Percentiles rank a stretch among this genome's conserved stretches.
These are phyloP conservation scores for Maconellicoccus hirsutus DNA, from an alignment of 1,140 invertebrate species.

Conservation along the genomic window DNA sequence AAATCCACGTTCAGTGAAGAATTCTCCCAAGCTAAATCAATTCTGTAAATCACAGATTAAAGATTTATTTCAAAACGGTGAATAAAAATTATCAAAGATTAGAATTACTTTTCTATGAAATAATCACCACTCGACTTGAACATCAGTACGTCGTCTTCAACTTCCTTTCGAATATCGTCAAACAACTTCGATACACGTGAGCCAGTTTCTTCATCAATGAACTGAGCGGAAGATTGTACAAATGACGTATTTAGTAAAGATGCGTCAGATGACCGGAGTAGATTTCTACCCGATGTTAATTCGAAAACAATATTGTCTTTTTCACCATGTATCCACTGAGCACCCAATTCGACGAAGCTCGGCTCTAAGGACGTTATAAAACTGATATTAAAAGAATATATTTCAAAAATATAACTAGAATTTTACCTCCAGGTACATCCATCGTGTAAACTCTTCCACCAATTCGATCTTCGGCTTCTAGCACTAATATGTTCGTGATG, in stretches of 20 bases:
- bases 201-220: background rate
- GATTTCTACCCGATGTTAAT: conserved; percentile 43
- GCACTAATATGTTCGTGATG: conserved; percentile 42
- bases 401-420: conserved; percentile 14
- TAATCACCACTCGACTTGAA: background rate
- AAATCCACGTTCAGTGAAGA: too few species aligned
- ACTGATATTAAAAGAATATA: too few species aligned
- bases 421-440: conserved; percentile 28
- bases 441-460: conserved; percentile 55
- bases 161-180: background rate
- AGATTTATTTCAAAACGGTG: too few species aligned
- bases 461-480: conserved; percentile 59
- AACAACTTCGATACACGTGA: background rate
- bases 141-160: background rate
- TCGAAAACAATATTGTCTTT: conserved; percentile 54
- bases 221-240: background rate
- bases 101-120: background rate
- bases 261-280: background rate
- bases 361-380: conserved; percentile 33
- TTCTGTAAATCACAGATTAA: conserved; percentile 28
- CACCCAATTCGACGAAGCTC: conserved; percentile 61
- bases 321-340: conserved; percentile 75
- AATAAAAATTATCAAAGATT: too few species aligned
- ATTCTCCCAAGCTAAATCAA: too few species aligned
- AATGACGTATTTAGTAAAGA: background rate